Base-by-base conservation (phyloP, 2,113 vertebrate genomes). In the Sus scrofa region DNA sequence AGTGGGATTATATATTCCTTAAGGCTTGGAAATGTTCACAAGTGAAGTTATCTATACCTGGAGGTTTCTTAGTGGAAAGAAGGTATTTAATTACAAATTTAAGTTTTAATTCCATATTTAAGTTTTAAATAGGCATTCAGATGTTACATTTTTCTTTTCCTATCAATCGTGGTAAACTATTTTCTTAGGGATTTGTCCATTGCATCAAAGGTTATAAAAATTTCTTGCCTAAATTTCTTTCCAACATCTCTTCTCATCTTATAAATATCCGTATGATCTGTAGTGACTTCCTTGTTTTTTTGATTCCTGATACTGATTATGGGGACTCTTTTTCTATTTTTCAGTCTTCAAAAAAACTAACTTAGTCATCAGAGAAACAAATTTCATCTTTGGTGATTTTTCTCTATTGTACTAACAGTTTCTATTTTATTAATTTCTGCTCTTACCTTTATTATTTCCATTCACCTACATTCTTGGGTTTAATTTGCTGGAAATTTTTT, bases 1-100 rank as follows among this genome's bases (percentile, higher is more conserved):
- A 67, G 7, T 58, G 16, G 27, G 30, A 37, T 22, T 67, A 37
- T 50, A 87, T 50, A 37, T 87, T 63, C 50, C 67, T 87, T 58
- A 3, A 92, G 83, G 34, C 92, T 74, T 95, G 34, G 34, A 82
- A 87, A 74, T 67, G 34, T 87, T 92, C 54, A 91, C 54, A 79
- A 44, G 54, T 63, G 63, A 86, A n/a, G 13, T 75, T 26, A 84
- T 54, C 67, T 81, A 65, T 60, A n/a, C 18, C 56, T 81, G 16
- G 39, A 87, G 44, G 44, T 73, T 73, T 91, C 3, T 79, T 81
- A 91, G 39, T 73, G 56, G 34, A 34, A 86, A 82, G 4, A 86
- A 82, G 4, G 18, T 32, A 90, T 79, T 73, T 91, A 56, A 73
- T 81, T 65, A 81, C 8, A 81, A 58, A 81, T 71, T 91, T 56